Base-by-base conservation (phyloP, 2,888 invertebrate species). In the Leucophenga maculata region DNA sequence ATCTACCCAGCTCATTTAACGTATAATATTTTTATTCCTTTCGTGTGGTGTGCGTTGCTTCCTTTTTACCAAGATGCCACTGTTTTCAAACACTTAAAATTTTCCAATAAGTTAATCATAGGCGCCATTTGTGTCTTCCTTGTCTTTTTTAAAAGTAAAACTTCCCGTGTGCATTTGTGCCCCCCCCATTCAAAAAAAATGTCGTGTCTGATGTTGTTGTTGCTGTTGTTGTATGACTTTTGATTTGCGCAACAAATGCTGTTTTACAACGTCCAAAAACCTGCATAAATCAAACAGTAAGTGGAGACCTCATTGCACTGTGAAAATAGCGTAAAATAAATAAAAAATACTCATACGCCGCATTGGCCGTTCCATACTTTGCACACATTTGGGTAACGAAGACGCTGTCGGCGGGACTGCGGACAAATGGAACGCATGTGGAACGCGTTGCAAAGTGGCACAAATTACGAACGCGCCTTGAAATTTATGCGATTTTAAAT, bases 401-500 rank as follows among this genome's bases (percentile, higher is more conserved):
- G n/a, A 32, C 32, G 1, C 18, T 66, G 54, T 54, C 18, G 67
- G 46, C 16, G 31, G 26, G n/a, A n/a, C 54, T 59, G 67, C 59
- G 74, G n/a, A 50, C 18, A 50, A n/a, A 18, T 75, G 75, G 69
- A 74, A 72, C 70, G 69, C 69, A 70, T 72, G 69, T 72, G 80
- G 76, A 76, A 69, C 76, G 72, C 72, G 46, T 57, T 57, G 31
- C 46, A 22, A 46, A 32, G 39, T 57, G 57, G 20, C 55, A 55
- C 52, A 65, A 68, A 52, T 68, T 62, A 50, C 65, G 44, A 65
- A 67, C 72, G 72, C 69, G 72, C 68, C 71, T 68, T 72, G 74
- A 74, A 74, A 87, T 87, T 87, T 87, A 87, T 87, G 86, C 82
- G 86, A 86, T 87, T 87, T 87, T 87, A 87, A 86, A 86, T 87